Evolutionary conservation across 1,140 invertebrate genomes (phyloP).

Genomic region (Drosophila bipectinata): DNA sequence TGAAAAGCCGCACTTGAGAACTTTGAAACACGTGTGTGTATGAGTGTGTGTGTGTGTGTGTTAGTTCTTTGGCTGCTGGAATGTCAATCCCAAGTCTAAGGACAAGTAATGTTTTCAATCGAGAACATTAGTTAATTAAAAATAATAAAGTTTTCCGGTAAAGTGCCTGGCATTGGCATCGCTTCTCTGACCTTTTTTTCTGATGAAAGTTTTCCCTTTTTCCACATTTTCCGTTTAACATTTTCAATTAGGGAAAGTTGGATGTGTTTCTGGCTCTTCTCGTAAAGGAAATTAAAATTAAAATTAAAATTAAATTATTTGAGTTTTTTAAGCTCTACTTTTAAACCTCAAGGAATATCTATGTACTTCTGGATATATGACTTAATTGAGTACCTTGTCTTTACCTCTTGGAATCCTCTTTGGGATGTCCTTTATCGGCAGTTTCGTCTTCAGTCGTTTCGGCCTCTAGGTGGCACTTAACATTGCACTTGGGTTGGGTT

Average conservation of each 20-base stretch:
- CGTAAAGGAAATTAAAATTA: not conserved
- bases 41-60: too few species aligned
- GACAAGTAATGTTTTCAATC: conserved; percentile 1
- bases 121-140: conserved; percentile 6
- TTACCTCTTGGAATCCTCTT: conserved; percentile 1
- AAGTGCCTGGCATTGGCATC: not conserved
- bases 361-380: not conserved
- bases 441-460: not conserved
- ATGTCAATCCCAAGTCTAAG: not conserved
- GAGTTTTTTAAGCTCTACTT: too few species aligned
- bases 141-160: not conserved
- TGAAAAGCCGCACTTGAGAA: too few species aligned
- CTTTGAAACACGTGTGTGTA: too few species aligned
- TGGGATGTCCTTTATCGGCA: conserved; percentile 15
- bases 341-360: too few species aligned
- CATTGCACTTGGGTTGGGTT: conserved; percentile 27
- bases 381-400: conserved; percentile 15
- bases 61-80: not conserved
- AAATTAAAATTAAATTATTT: not conserved
- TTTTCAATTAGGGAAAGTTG: not conserved
- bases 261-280: too few species aligned
- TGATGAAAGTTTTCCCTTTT: not conserved
- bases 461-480: conserved; percentile 15
- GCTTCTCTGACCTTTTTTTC: too few species aligned
- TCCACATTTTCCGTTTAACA: too few species aligned